Evolutionary conservation across 2,888 invertebrate genomes (phyloP), one percentile per base, ranked within the genome.

Genomic region (Amphipoea lucens): DNA sequence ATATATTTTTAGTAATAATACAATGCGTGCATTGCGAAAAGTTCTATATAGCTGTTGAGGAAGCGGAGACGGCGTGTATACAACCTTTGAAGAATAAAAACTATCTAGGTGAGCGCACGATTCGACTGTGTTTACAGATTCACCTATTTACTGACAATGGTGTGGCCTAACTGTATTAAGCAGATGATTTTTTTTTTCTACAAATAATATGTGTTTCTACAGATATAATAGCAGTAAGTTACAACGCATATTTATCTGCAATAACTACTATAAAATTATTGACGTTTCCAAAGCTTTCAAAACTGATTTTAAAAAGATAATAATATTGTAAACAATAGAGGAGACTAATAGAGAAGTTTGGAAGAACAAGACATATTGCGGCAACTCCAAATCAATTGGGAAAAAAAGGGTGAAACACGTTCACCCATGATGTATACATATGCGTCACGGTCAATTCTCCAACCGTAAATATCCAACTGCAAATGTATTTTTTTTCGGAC

Each of bases 1-100:
- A 91, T 45, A 76, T 90, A 4, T 5, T 83, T 4, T 11, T 90
- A 6, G 75, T 87, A 7, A n/a, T 84, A 0, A 20, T 87, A 1
- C 83, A 90, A 14, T 84, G 89, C 3, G 17, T 87, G 0, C 77
- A 89, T n/a, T 82, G 87, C 36, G 92, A 91, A 68, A 89, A 84
- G 17, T 90, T 89, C 23, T 90, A 91, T 40, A 63, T 89, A 0
- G 54, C 78, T 2, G 66, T 90, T 23, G 89, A 87, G 17, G 76
- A 87, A 40, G 84, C 84, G 9, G 84, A 87, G 45, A 67, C 65
- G 0, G 76, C 73, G 2, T 89, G 90, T 62, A 84, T 83, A 62
- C 74, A 79, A 48, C 76, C 72, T 6, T 48, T 87, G 57, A 84
- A 68, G 54, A 77, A 84, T 57, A 62, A 6, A 11, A 54, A 76